Percentiles rank a stretch among this genome's conserved stretches.
Conservation (phyloP, 1,140 invertebrate genomes). For the Drosophila mauritiana region DNA sequence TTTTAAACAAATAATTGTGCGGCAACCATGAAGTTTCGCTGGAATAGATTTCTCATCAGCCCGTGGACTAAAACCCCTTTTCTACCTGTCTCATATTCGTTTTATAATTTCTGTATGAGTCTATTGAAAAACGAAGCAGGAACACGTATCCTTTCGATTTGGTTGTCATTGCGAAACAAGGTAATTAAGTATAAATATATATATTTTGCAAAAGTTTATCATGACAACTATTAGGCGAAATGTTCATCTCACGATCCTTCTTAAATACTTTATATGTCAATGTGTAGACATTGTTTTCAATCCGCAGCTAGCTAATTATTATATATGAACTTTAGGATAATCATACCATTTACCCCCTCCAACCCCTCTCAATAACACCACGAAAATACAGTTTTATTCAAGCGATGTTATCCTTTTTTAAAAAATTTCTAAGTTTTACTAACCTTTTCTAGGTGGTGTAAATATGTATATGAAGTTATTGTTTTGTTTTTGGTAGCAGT, state of each 20-base stretch:
- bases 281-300: not conserved
- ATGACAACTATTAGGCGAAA: too few relatives aligned
- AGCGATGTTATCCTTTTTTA: not conserved
- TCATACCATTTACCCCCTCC: not conserved
- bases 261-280: not conserved
- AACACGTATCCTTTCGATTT: too few relatives aligned
- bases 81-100: too few relatives aligned
- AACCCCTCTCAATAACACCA: not conserved
- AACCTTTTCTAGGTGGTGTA: slow-evolving; percentile 50
- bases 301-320: slow-evolving; percentile 32
- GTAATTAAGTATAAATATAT: too few relatives aligned
- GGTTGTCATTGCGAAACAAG: too few relatives aligned
- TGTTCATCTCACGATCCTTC: too few relatives aligned
- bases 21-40: not conserved
- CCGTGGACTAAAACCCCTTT: too few relatives aligned
- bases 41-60: too few relatives aligned
- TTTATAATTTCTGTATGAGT: too few relatives aligned
- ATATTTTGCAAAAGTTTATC: too few relatives aligned
- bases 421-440: slow-evolving; percentile 63
- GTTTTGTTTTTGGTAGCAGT: slow-evolving; percentile 61
- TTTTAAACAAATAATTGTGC: not conserved
- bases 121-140: too few relatives aligned
- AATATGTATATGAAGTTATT: slow-evolving; percentile 29
- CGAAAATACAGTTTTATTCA: not conserved
- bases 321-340: not conserved